A percentile compares a stretch with the other conserved stretches of the same genome.
phyloP scores from a whole-genome alignment of 2,888 invertebrate genomes.

The Eurois occulta region DNA sequence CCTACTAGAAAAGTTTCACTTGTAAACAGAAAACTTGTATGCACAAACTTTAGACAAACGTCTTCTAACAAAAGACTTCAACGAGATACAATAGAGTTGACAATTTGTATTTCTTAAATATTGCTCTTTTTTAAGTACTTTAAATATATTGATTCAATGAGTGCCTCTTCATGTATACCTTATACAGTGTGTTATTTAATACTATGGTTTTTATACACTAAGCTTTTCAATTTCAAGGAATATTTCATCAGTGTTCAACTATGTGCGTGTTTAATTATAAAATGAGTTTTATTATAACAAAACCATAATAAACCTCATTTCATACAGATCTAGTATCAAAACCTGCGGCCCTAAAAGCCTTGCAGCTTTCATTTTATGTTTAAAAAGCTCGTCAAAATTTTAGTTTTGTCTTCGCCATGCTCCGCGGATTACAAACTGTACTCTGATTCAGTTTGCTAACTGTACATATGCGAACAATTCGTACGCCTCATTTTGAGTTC shows the following conservation, averaged over 20 bases:
- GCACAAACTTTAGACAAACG: background rate
- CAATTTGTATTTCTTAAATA: background rate
- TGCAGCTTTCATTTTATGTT: constrained; percentile 11
- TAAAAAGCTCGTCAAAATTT: constrained; percentile 31
- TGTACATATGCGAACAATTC: constrained; percentile 60
- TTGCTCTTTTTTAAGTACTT: background rate
- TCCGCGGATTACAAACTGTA: constrained; percentile 63
- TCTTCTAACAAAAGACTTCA: constrained; percentile 59
- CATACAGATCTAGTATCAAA: background rate
- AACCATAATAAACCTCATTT: background rate
- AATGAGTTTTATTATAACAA: too few species aligned
- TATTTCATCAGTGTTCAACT: background rate
- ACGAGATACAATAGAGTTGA: constrained; percentile 36
- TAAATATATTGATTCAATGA: background rate
- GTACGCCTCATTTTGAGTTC: constrained; percentile 40
- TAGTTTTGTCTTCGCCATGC: constrained; percentile 62
- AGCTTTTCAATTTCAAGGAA: background rate
- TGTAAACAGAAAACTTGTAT: background rate
- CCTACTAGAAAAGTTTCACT: background rate
- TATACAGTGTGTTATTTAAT: background rate
- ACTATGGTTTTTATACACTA: background rate
- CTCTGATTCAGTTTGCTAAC: constrained; percentile 62
- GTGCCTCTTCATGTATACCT: background rate
- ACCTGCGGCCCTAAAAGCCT: background rate
- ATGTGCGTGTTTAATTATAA: background rate